Percentiles rank a stretch among this genome's conserved stretches.
These are phyloP conservation scores for Polyommatus iphigenia DNA, from an alignment of 2,888 invertebrate species.

Conservation along the genomic window DNA sequence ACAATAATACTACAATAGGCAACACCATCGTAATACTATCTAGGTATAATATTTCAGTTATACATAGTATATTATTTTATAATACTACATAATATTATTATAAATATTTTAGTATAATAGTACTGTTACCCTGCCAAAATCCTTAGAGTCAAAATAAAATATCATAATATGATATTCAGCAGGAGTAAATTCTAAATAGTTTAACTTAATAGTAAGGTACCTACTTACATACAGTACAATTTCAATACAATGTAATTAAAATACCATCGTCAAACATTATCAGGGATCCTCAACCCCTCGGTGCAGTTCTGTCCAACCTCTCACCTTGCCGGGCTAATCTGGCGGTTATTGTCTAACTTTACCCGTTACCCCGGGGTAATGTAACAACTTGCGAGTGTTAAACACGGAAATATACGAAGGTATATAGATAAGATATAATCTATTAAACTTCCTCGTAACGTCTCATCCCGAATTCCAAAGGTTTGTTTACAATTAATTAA, in stretches of 20 bases:
- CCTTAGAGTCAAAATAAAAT: no score
- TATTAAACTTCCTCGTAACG: constrained; percentile 28
- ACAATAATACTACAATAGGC: no score
- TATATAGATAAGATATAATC: constrained; percentile 27
- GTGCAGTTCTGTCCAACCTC: constrained; percentile 32
- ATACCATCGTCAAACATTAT: constrained; percentile 21
- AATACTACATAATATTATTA: no score
- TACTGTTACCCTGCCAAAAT: no score
- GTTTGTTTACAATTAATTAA: neutral
- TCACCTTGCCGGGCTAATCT: constrained; percentile 41
- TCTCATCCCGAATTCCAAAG: constrained; percentile 22
- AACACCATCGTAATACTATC: no score
- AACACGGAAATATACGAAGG: constrained; percentile 35
- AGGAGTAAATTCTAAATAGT: no score
- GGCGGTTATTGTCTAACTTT: constrained; percentile 63
- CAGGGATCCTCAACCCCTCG: constrained; percentile 22
- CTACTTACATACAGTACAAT: no score
- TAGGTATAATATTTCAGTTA: no score
- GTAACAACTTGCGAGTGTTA: constrained; percentile 44
- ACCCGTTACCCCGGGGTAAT: constrained; percentile 50
- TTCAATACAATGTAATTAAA: constrained; percentile 12
- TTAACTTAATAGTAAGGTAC: no score
- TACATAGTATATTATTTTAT: no score
- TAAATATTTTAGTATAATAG: no score
- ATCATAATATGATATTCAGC: no score